Evolutionary conservation across 2,888 invertebrate genomes (phyloP).

Genomic region (Stenotaenia linearis): DNA sequence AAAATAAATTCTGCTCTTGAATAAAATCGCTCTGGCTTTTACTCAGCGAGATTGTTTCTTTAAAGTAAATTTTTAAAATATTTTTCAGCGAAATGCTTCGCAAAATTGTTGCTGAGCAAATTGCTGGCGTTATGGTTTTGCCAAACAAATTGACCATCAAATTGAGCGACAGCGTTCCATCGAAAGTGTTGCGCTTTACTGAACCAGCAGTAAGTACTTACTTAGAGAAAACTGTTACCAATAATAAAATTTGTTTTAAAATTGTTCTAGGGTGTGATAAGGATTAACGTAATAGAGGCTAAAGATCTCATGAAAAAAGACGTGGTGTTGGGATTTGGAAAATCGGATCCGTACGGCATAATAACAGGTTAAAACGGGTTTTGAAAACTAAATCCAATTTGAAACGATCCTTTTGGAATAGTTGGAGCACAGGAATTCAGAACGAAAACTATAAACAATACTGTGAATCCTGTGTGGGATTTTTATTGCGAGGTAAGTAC

Average conservation of each 20-base stretch:
- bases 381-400: too few relatives aligned
- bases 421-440: constrained; percentile 91
- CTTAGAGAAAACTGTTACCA: neutral
- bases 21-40: too few relatives aligned
- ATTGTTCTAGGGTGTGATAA: constrained; percentile 71
- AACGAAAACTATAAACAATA: constrained; percentile 89
- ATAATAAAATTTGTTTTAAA: neutral
- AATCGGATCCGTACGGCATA: constrained; percentile 95
- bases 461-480: constrained; percentile 94
- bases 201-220: constrained; percentile 71
- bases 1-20: too few relatives aligned
- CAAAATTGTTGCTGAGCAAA: constrained; percentile 81
- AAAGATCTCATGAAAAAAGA: constrained; percentile 95
- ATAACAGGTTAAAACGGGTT: constrained; percentile 45
- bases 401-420: constrained; percentile 49
- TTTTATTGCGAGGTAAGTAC: constrained; percentile 94
- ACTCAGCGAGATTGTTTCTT: too few relatives aligned
- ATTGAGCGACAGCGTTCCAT: constrained; percentile 75
- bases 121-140: constrained; percentile 85
- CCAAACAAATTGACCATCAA: constrained; percentile 92
- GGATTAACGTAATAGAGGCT: constrained; percentile 90
- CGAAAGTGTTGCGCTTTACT: constrained; percentile 75
- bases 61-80: too few relatives aligned
- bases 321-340: constrained; percentile 86
- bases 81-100: constrained; percentile 73